These are phyloP conservation scores for Aplodontia rufa DNA, from an alignment of 2,113 vertebrate genomes.

Conservation along the genomic window DNA sequence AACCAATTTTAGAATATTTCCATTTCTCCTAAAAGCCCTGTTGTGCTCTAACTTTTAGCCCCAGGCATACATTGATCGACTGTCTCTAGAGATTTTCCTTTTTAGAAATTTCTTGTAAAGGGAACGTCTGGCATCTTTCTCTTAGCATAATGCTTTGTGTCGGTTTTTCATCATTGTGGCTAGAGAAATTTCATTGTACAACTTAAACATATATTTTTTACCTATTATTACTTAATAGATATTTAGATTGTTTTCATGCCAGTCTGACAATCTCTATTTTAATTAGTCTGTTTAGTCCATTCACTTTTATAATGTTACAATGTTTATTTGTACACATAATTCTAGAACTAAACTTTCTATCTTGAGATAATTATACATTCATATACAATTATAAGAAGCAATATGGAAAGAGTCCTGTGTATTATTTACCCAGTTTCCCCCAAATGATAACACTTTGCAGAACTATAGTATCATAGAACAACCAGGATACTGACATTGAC, in stretches of 20 bases:
- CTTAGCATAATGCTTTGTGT: neutral
- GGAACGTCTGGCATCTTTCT: neutral
- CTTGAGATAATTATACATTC: neutral
- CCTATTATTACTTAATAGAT: neutral
- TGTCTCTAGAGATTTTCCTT: constrained; percentile 7
- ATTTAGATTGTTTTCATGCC: neutral
- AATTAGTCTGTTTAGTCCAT: neutral
- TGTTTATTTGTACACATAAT: neutral
- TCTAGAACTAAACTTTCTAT: constrained; percentile 18
- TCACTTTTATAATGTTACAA: neutral
- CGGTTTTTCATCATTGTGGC: neutral
- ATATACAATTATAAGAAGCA: neutral
- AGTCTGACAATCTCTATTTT: neutral
- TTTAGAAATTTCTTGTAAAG: constrained; percentile 1
- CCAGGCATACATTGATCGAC: neutral
- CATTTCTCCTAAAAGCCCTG: neutral
- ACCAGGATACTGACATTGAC: neutral
- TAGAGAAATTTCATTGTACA: neutral
- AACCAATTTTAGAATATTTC: neutral
- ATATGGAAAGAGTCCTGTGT: neutral
- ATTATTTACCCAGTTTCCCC: neutral
- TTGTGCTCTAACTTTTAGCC: neutral
- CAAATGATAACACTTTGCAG: neutral
- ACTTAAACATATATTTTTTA: constrained; percentile 21
- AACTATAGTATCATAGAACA: neutral